Evolutionary conservation across 2,888 invertebrate genomes (phyloP).

Genomic region (Drosophila picticornis): DNA sequence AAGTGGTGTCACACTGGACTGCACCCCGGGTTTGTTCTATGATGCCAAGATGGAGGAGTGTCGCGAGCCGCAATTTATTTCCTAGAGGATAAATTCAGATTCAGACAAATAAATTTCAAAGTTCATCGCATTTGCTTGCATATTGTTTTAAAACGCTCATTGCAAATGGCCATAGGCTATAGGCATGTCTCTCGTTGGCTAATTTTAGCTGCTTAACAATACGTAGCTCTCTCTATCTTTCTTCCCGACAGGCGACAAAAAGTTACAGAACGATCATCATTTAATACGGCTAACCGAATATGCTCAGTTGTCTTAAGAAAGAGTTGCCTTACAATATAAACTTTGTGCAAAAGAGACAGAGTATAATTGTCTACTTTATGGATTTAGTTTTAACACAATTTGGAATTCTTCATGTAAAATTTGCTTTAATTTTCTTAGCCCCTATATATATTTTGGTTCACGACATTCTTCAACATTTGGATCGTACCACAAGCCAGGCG

Average conservation of each 20-base stretch:
- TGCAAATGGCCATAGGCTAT: constrained; percentile 16
- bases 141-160: constrained; percentile 38
- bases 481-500: constrained; percentile 82
- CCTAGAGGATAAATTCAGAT: constrained; percentile 28
- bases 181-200: constrained; percentile 40
- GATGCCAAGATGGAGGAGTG: constrained; percentile 74
- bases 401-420: not conserved
- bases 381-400: not conserved
- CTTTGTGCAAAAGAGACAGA: not conserved
- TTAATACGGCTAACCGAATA: not conserved
- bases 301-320: not conserved
- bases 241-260: constrained; percentile 49
- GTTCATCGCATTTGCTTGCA: constrained; percentile 53
- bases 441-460: constrained; percentile 61
- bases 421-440: not conserved
- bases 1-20: constrained; percentile 79
- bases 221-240: constrained; percentile 22
- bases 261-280: constrained; percentile 3
- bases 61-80: constrained; percentile 65
- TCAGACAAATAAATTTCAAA: constrained; percentile 50
- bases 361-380: not conserved
- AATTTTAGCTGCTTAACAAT: constrained; percentile 49
- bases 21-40: constrained; percentile 82
- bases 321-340: not conserved
- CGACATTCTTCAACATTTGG: constrained; percentile 71